Conservation (phyloP, 2,113 vertebrate genomes). For the Saguinus midas region DNA sequence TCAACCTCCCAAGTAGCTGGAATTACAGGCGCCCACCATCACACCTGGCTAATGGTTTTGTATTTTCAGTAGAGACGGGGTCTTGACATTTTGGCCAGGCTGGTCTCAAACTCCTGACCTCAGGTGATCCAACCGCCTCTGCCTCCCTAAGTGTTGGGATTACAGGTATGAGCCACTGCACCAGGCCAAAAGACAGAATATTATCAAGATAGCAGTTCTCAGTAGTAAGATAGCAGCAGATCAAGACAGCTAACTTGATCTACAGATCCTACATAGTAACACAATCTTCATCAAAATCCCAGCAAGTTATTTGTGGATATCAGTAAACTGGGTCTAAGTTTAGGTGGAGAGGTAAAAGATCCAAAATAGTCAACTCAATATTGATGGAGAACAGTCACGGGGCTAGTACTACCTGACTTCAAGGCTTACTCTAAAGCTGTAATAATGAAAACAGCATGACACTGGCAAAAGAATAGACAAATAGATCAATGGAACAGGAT, state of each 20-base stretch:
- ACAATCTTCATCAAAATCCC: background rate
- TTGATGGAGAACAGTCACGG: background rate
- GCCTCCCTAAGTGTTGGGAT: too few relatives aligned
- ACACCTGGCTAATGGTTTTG: too few relatives aligned
- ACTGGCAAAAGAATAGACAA: background rate
- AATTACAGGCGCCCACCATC: too few relatives aligned
- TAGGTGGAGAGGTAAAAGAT: background rate
- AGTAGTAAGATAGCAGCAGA: too few relatives aligned
- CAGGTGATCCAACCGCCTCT: too few relatives aligned
- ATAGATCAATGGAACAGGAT: background rate
- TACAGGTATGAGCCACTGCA: too few relatives aligned
- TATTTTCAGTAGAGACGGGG: too few relatives aligned
- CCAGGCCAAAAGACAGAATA: too few relatives aligned
- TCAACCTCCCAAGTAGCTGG: too few relatives aligned
- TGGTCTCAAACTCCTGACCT: too few relatives aligned
- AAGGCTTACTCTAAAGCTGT: background rate
- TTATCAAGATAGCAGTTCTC: background rate
- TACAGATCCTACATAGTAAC: background rate
- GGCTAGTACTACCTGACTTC: background rate
- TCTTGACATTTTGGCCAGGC: too few relatives aligned
- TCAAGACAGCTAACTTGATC: background rate
- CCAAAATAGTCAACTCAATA: background rate
- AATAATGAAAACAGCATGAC: background rate
- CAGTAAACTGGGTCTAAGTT: background rate
- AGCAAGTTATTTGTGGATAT: background rate